A percentile compares a stretch with the other conserved stretches of the same genome.
Conservation (phyloP, 2,113 vertebrate genomes). For the Ceratotherium simum region DNA sequence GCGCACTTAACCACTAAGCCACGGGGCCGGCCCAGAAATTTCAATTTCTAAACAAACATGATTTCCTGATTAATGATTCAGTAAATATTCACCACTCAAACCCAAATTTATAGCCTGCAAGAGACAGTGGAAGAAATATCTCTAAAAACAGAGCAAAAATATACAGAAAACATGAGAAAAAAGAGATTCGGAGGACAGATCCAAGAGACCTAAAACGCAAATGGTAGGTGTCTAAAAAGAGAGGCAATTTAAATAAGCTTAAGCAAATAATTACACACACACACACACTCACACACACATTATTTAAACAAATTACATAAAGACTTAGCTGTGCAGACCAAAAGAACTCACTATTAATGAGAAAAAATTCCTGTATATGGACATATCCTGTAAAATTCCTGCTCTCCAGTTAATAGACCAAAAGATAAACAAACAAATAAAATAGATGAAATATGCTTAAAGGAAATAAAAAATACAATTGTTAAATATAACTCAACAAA, state of each 20-base stretch:
- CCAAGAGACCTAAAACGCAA: background rate
- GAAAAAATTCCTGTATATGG: background rate
- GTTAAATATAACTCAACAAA: too few relatives aligned
- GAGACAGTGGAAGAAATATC: background rate
- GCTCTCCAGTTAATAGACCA: background rate
- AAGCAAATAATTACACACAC: background rate
- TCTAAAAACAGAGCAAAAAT: background rate
- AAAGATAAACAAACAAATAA: background rate
- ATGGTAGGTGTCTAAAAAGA: background rate
- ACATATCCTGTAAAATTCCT: background rate
- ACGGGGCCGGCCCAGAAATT: background rate
- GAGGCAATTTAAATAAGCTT: background rate
- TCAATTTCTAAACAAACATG: constrained; percentile 4
- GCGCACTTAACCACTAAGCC: too few relatives aligned
- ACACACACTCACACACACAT: too few relatives aligned
- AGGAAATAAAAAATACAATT: background rate
- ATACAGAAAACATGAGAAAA: background rate
- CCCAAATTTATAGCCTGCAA: background rate
- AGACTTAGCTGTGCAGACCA: background rate
- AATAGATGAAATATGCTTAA: background rate
- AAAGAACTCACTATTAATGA: background rate
- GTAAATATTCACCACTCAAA: background rate
- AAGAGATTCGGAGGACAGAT: background rate
- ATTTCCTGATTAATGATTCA: background rate
- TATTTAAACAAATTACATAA: background rate